Conservation (phyloP, 2,797 vertebrate species). For the Aratinga solstitialis region DNA sequence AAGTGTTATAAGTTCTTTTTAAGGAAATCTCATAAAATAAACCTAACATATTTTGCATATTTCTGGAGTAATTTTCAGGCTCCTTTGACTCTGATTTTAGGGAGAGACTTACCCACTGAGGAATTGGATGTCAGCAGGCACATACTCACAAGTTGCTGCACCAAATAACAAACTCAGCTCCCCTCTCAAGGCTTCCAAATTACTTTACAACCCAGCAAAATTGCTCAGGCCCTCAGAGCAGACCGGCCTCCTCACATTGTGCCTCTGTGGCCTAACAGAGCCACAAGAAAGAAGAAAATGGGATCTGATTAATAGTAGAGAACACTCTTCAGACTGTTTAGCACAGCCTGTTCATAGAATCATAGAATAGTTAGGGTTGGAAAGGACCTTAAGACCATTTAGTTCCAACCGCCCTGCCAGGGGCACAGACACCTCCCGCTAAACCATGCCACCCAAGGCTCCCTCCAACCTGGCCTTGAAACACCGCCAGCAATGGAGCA, state of each 20-base stretch:
- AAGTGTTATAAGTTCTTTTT: background rate
- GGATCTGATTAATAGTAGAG: background rate
- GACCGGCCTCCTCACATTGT: background rate
- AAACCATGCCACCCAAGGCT: no score
- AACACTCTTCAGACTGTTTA: background rate
- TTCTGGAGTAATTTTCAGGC: background rate
- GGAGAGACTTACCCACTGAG: background rate
- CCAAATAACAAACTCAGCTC: background rate
- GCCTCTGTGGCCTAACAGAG: background rate
- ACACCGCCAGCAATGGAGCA: no score
- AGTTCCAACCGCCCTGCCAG: no score
- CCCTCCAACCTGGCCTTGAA: no score
- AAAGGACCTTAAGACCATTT: no score
- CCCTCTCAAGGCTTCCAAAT: background rate
- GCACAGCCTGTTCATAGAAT: background rate
- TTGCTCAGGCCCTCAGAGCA: background rate
- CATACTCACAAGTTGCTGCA: background rate
- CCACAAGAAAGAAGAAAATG: background rate
- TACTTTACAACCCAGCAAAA: accelerated
- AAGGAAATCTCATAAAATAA: background rate
- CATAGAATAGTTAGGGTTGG: no score
- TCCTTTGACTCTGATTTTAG: background rate
- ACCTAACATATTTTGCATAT: background rate
- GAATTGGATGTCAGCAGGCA: background rate
- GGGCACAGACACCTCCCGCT: no score